Percentiles rank a stretch among this genome's conserved stretches.
Evolutionary conservation across 2,113 vertebrate species (phyloP).

Genomic region (Australoheros scitulus): DNA sequence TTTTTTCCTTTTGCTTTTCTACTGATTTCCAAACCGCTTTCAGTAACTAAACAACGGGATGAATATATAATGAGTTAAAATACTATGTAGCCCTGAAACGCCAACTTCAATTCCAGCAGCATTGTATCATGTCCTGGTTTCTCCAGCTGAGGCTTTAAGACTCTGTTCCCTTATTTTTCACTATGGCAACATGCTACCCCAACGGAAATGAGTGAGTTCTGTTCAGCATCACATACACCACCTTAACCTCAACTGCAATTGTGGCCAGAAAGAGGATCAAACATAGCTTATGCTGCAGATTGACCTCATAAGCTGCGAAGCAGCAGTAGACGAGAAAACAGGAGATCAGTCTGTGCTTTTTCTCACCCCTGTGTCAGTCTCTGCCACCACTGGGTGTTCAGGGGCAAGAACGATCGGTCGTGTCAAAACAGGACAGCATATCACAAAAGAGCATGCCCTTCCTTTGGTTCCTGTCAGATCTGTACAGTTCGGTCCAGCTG

Average conservation of each 20-base stretch:
- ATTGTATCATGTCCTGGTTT: slow-evolving; percentile 70
- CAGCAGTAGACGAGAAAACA: slow-evolving; percentile 31
- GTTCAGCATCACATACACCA: slow-evolving; percentile 66
- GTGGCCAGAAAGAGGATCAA: slow-evolving; percentile 66
- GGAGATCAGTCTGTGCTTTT: slow-evolving; percentile 20
- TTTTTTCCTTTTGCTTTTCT: background rate
- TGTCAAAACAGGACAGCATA: background rate
- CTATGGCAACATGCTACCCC: slow-evolving; percentile 67
- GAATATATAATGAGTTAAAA: background rate
- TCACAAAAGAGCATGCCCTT: background rate
- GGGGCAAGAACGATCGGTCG: background rate
- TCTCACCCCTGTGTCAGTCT: slow-evolving; percentile 19
- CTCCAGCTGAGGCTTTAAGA: slow-evolving; percentile 58
- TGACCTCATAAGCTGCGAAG: slow-evolving; percentile 56
- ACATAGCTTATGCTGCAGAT: slow-evolving; percentile 39
- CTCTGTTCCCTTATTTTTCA: slow-evolving; percentile 67
- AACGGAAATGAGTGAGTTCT: slow-evolving; percentile 70
- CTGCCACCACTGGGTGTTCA: background rate
- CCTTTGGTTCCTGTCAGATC: background rate
- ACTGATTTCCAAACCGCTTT: slow-evolving; percentile 3
- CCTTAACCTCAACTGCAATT: slow-evolving; percentile 52
- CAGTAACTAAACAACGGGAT: background rate
- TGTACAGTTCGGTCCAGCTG: background rate
- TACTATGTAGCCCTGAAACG: background rate
- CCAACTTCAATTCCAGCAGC: slow-evolving; percentile 53